These are phyloP conservation scores for Cataglyphis rosenhaueri DNA, from an alignment of 2,888 invertebrate genomes.

Conservation along the genomic window DNA sequence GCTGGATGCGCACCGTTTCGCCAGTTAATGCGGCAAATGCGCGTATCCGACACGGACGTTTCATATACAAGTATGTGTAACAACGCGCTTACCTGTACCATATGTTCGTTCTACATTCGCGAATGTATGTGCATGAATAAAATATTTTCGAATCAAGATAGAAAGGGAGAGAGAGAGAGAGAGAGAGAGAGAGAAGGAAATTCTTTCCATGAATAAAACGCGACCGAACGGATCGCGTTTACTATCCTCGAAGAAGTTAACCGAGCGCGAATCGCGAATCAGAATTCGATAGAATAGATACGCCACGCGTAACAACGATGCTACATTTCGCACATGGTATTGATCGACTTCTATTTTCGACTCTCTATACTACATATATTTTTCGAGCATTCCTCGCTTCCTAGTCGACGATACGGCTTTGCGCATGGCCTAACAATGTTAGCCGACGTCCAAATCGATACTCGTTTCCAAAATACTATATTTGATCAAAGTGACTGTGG, in stretches of 20 bases:
- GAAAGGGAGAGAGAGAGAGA: not conserved
- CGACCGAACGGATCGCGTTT: not conserved
- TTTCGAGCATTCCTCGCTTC: conserved; percentile 34
- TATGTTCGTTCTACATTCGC: not conserved
- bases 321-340: conserved; percentile 38
- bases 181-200: not conserved
- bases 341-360: conserved; percentile 49
- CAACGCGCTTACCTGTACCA: not conserved
- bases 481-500: not conserved
- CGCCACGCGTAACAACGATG: not conserved
- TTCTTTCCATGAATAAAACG: conserved; percentile 10
- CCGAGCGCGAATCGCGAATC: not conserved
- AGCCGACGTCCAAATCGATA: conserved; percentile 32
- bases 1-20: conserved; percentile 51
- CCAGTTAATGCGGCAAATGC: conserved; percentile 36
- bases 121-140: conserved; percentile 5
- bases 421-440: conserved; percentile 40
- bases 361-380: conserved; percentile 21
- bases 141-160: not conserved
- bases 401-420: conserved; percentile 2
- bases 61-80: conserved; percentile 16
- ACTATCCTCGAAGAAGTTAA: not conserved
- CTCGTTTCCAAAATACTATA: conserved; percentile 12
- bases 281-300: conserved; percentile 7
- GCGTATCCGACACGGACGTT: not conserved